A percentile compares a stretch with the other conserved stretches of the same genome.
phyloP scores from a whole-genome alignment of 2,113 vertebrate genomes.

The Oceanodroma tethys region DNA sequence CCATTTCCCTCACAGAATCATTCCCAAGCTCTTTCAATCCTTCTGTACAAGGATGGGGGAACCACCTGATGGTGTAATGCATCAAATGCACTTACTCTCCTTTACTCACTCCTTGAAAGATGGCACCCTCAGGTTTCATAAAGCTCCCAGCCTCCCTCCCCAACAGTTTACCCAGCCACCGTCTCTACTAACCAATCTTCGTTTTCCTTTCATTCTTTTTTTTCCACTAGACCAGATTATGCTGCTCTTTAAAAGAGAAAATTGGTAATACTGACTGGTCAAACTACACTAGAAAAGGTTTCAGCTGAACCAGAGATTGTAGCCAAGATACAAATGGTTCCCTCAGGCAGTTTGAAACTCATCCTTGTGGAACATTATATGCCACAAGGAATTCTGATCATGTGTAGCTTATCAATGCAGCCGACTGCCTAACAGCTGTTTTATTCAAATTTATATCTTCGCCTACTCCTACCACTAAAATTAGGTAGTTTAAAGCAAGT shows the following conservation, averaged over 20 bases:
- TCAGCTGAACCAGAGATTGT: background rate
- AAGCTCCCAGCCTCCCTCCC: background rate
- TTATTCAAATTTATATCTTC: conserved; percentile 59
- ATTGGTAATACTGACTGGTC: background rate
- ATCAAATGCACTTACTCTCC: background rate
- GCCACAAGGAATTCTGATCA: conserved; percentile 19
- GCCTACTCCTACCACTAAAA: conserved; percentile 64
- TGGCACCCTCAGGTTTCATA: background rate
- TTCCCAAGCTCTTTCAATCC: background rate
- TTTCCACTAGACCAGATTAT: background rate
- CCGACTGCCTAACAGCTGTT: conserved; percentile 55
- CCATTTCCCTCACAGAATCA: background rate
- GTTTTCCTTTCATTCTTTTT: background rate
- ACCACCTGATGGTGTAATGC: background rate
- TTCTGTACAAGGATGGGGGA: background rate
- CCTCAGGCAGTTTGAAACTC: background rate
- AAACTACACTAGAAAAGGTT: background rate
- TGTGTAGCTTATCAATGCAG: conserved; percentile 14
- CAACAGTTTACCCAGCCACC: background rate
- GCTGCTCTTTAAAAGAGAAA: background rate
- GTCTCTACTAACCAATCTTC: background rate
- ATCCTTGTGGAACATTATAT: background rate
- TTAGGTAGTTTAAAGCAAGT: conserved; percentile 66
- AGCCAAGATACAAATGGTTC: background rate
- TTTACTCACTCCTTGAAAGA: background rate